Evolutionary conservation across 2,113 vertebrate genomes (phyloP), one percentile per base, ranked within the genome.

Genomic region (Oryzias melastigma): DNA sequence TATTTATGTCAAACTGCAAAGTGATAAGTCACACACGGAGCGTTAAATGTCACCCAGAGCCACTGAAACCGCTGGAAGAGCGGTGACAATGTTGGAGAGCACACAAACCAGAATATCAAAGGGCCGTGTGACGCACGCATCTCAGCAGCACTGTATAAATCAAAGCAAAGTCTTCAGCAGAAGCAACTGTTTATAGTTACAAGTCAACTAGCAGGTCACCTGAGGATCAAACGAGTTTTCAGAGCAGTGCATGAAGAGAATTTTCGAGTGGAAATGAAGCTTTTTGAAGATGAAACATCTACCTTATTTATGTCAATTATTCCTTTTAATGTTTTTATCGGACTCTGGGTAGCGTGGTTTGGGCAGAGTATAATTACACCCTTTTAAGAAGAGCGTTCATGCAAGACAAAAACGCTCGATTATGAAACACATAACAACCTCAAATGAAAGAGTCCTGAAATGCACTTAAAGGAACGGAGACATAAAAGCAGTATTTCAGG

Each of bases 231-330:
- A 82, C 54, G 71, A 66, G 71, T 74, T 71, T 35, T 73, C 24
- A 52, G 40, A 78, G 58, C 1, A 41, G 25, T 5, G 19, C 52
- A 43, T 50, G 68, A 77, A 71, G 54, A 49, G 46, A 79, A 77
- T 80, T 62, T 78, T 68, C 49, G 51, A 79, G 69, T 56, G 43
- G 50, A 80, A 85, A 71, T 60, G 61, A 59, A 71, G 48, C 63
- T 81, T 82, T 84, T 80, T 84, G 75, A 85, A 84, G 76, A 84
- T 73, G 59, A 83, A 75, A 76, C 46, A 49, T 43, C 65, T n/a
- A 51, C 14, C 49, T 44, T 51, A 65, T 62, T 79, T 81, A 65
- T 54, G 65, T 83, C 63, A 68, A 72, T 83, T 72, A 83, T 82
- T 84, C 62, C 51, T 69, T 71, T 73, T 77, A 57, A 68, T 65